Percentiles rank a stretch among this genome's conserved stretches.
phyloP scores from a whole-genome alignment of 2,113 vertebrate species.

The Crotalus helleri region DNA sequence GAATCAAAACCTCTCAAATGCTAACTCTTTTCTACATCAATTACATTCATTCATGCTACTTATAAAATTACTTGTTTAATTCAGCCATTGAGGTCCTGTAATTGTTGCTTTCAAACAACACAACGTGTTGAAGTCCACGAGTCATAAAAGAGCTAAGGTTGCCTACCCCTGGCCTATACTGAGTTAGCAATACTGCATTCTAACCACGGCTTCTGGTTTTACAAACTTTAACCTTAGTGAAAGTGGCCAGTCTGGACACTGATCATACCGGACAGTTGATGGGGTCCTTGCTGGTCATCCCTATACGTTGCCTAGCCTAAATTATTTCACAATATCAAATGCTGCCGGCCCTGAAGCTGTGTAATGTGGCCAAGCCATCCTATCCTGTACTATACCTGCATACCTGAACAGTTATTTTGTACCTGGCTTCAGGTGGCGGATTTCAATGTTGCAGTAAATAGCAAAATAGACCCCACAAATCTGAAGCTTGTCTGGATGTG shows the following conservation, averaged over 20 bases:
- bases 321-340: not conserved
- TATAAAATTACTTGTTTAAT: not conserved
- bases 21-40: not conserved
- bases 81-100: not conserved
- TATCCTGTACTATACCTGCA: not conserved
- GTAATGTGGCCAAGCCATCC: not conserved
- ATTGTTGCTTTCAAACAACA: not conserved
- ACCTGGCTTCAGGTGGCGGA: not conserved
- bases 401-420: not conserved
- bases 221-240: not conserved
- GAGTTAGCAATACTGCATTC: not conserved
- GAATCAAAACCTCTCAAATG: not conserved
- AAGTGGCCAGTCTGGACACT: not conserved
- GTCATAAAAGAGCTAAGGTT: no score
- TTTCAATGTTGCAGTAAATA: not conserved
- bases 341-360: not conserved
- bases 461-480: not conserved
- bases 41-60: not conserved
- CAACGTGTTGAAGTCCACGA: not conserved
- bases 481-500: not conserved
- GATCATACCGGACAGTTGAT: not conserved
- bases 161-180: no score
- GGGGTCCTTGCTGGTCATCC: not conserved
- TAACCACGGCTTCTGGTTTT: not conserved
- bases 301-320: not conserved